phyloP scores from a whole-genome alignment of 2,113 vertebrate species.

The Pituophis catenifer region DNA sequence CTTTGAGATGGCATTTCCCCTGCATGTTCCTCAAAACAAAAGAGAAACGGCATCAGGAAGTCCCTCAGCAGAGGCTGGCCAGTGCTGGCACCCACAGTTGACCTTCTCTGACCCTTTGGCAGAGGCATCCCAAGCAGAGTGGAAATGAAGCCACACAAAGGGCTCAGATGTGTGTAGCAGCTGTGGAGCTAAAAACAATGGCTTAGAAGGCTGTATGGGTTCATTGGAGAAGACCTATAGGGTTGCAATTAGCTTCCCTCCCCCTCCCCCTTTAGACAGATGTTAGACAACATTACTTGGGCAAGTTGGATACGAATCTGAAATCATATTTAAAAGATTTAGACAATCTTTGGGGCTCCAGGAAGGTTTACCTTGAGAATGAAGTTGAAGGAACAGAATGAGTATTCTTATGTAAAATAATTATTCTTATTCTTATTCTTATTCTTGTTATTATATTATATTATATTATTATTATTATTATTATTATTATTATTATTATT shows the following conservation, averaged over 20 bases:
- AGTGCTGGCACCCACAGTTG: background rate
- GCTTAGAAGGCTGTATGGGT: background rate
- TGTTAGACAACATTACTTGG: background rate
- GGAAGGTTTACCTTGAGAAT: background rate
- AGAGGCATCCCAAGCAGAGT: background rate
- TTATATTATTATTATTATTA: too few species aligned
- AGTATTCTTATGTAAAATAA: background rate
- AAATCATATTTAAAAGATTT: background rate
- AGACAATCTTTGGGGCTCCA: background rate
- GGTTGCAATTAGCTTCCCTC: background rate
- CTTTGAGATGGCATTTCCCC: conserved; percentile 10
- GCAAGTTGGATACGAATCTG: background rate
- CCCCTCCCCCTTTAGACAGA: background rate
- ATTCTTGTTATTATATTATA: too few species aligned
- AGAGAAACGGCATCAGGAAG: conserved; percentile 10
- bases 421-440: background rate
- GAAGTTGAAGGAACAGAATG: background rate
- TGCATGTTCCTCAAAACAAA: conserved; percentile 16
- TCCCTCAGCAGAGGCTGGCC: background rate
- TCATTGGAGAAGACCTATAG: background rate
- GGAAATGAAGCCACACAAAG: conserved; percentile 22
- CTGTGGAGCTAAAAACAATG: conserved; percentile 1
- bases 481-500: too few species aligned
- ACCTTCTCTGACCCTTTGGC: background rate
- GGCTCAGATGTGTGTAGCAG: background rate